Percentiles rank a stretch among this genome's conserved stretches.
These are phyloP conservation scores for Anoncus sp. DNA, from an alignment of 2,888 invertebrate species.

Conservation along the genomic window DNA sequence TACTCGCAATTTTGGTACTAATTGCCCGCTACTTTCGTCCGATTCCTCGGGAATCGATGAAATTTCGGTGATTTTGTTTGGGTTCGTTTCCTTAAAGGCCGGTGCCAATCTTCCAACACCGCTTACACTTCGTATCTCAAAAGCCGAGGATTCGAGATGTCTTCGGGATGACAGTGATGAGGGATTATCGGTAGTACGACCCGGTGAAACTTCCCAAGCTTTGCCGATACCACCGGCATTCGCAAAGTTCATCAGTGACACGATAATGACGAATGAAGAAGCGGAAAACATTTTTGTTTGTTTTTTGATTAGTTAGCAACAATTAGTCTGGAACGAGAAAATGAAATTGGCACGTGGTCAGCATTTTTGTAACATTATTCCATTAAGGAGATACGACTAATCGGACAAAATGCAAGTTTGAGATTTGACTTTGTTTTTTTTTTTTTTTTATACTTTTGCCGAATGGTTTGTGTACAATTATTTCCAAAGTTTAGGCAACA, in stretches of 20 bases:
- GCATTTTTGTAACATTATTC: neutral
- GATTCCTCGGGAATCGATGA: neutral
- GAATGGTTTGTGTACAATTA: too few species aligned
- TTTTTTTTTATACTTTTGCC: constrained; percentile 66
- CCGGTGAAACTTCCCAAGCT: constrained; percentile 76
- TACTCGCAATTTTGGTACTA: constrained; percentile 6
- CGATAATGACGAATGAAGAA: constrained; percentile 47
- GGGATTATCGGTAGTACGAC: constrained; percentile 67
- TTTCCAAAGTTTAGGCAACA: too few species aligned
- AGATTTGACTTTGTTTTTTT: too few species aligned
- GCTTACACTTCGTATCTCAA: constrained; percentile 75
- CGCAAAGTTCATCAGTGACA: constrained; percentile 56
- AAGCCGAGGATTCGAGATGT: constrained; percentile 73
- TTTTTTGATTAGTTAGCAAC: constrained; percentile 1
- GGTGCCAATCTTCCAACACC: constrained; percentile 70
- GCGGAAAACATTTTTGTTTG: constrained; percentile 29
- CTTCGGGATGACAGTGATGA: constrained; percentile 71
- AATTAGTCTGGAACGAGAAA: constrained; percentile 24
- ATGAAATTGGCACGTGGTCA: neutral
- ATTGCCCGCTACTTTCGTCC: constrained; percentile 5
- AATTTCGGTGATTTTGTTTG: constrained; percentile 13
- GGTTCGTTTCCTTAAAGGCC: constrained; percentile 26
- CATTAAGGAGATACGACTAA: neutral
- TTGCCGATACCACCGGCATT: constrained; percentile 72
- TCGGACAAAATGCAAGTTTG: too few species aligned